Evolutionary conservation across 2,113 vertebrate species (phyloP).

Genomic region (Chaenogobius annularis): DNA sequence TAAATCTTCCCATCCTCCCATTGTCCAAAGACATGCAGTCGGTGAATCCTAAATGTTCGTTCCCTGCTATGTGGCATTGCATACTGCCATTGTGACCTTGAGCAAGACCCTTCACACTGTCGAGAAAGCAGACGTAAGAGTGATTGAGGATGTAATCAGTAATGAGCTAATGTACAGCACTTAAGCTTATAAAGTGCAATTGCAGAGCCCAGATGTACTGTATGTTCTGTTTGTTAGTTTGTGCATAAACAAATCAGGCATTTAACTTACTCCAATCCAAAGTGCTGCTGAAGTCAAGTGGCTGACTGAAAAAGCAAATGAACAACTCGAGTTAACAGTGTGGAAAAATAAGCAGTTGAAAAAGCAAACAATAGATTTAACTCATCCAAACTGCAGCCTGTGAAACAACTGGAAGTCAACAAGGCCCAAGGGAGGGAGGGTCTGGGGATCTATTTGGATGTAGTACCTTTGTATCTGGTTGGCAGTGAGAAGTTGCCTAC

Average conservation of each 20-base stretch:
- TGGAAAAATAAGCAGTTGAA: slow-evolving; percentile 12
- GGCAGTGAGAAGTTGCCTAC: slow-evolving; percentile 52
- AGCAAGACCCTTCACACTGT: background rate
- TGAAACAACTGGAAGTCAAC: slow-evolving; percentile 53
- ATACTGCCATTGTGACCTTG: background rate
- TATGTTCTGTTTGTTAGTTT: background rate
- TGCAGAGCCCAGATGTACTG: background rate
- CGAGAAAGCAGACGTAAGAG: background rate
- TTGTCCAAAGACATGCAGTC: too few species aligned
- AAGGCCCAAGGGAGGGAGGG: slow-evolving; percentile 46
- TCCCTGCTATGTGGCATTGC: too few species aligned
- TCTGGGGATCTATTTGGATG: slow-evolving; percentile 54
- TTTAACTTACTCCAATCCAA: slow-evolving; percentile 31
- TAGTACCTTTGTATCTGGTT: slow-evolving; percentile 59
- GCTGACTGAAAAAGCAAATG: slow-evolving; percentile 19
- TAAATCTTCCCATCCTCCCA: too few species aligned
- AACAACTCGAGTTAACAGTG: slow-evolving; percentile 28
- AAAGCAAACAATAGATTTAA: slow-evolving; percentile 44
- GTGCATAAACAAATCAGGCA: slow-evolving; percentile 20
- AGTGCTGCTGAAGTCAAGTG: slow-evolving; percentile 22
- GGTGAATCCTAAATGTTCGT: too few species aligned
- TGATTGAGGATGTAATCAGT: background rate
- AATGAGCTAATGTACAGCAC: background rate
- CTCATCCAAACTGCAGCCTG: slow-evolving; percentile 34
- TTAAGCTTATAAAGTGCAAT: background rate